Evolutionary conservation across 2,888 invertebrate species (phyloP).

Genomic region (Aphrophora alni): DNA sequence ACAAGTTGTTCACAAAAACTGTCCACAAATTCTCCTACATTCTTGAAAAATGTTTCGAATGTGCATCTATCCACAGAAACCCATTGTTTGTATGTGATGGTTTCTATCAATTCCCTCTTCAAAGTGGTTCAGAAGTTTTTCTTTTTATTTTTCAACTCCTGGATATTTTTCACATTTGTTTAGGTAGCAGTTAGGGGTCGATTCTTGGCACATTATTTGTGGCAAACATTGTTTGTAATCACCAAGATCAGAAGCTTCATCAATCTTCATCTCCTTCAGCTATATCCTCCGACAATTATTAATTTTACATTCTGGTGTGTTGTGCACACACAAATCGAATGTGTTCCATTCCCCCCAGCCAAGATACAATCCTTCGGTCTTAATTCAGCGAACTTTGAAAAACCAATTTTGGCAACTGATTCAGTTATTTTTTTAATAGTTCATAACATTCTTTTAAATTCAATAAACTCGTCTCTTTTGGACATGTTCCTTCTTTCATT

Average conservation of each 20-base stretch:
- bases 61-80: constrained; percentile 12
- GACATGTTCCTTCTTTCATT: constrained; percentile 21
- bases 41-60: constrained; percentile 25
- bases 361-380: constrained; percentile 35
- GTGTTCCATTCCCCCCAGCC: constrained; percentile 15
- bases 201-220: constrained; percentile 14
- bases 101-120: constrained; percentile 21
- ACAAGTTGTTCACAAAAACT: constrained; percentile 18
- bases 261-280: constrained; percentile 9
- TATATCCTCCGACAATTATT: constrained; percentile 16
- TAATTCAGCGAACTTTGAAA: constrained; percentile 25
- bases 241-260: constrained; percentile 23
- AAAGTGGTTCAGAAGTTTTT: constrained; percentile 17
- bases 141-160: constrained; percentile 7
- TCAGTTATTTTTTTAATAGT: constrained; percentile 19
- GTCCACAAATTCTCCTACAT: constrained; percentile 27
- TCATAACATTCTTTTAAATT: constrained; percentile 28
- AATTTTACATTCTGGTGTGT: constrained; percentile 33
- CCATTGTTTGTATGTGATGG: constrained; percentile 28
- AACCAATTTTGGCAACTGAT: constrained; percentile 10
- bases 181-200: neutral
- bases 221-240: constrained; percentile 18
- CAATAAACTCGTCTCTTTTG: constrained; percentile 28
- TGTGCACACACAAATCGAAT: no score
- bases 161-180: constrained; percentile 23